phyloP scores from a whole-genome alignment of 1,140 invertebrate genomes.

The Drosophila eugracilis region DNA sequence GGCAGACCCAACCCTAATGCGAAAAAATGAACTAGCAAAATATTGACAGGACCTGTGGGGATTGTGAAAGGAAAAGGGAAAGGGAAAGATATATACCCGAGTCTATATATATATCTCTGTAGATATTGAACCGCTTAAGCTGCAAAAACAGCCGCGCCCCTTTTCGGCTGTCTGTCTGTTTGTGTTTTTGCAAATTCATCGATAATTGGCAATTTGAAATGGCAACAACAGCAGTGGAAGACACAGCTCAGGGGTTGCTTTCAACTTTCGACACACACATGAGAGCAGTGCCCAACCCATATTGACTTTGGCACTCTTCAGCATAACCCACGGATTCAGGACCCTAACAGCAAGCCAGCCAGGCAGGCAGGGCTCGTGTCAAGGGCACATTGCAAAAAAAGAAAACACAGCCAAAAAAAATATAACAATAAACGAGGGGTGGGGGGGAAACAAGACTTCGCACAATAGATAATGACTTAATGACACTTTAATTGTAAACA shows the following conservation, averaged over 20 bases:
- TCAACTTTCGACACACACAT: slow-evolving; percentile 60
- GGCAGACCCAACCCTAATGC: slow-evolving; percentile 50
- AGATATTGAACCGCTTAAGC: slow-evolving; percentile 67
- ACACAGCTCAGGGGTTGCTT: slow-evolving; percentile 71
- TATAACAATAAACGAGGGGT: slow-evolving; percentile 31
- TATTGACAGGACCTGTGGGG: slow-evolving; percentile 58
- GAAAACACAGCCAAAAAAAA: slow-evolving; percentile 12
- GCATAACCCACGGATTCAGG: slow-evolving; percentile 24
- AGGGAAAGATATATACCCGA: slow-evolving; percentile 13
- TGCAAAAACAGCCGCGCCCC: slow-evolving; percentile 54
- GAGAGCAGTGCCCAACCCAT: slow-evolving; percentile 24
- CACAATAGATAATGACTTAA: slow-evolving; percentile 81
- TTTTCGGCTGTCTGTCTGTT: slow-evolving; percentile 57
- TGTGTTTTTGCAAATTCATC: slow-evolving; percentile 81
- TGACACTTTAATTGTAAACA: slow-evolving; percentile 81
- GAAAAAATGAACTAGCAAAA: slow-evolving; percentile 49
- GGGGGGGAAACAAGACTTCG: slow-evolving; percentile 37
- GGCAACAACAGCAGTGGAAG: slow-evolving; percentile 68
- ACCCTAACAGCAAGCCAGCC: background rate
- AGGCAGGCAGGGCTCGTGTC: slow-evolving; percentile 43
- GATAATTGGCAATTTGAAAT: slow-evolving; percentile 82
- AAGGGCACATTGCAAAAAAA: slow-evolving; percentile 64
- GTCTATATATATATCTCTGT: no score
- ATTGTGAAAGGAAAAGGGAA: slow-evolving; percentile 19
- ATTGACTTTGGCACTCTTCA: slow-evolving; percentile 70